phyloP scores from a whole-genome alignment of 1,140 invertebrate species.

The Cydia splendana region DNA sequence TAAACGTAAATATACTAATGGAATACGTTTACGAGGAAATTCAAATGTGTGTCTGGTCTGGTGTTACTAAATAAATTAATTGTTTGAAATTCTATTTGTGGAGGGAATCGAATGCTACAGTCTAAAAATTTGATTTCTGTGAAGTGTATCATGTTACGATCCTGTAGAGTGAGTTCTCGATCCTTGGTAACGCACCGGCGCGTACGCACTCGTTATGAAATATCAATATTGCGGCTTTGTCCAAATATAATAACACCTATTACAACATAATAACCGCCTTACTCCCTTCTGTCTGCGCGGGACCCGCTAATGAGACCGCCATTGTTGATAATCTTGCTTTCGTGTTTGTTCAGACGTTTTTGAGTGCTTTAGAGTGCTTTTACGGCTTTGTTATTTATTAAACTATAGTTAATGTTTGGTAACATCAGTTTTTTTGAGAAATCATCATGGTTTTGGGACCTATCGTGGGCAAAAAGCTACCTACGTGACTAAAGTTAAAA shows the following conservation, averaged over 20 bases:
- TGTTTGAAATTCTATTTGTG: too few species aligned
- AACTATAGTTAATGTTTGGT: neutral
- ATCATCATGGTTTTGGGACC: too few species aligned
- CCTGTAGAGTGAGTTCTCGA: neutral
- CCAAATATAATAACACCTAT: constrained; percentile 20
- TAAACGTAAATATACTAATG: too few species aligned
- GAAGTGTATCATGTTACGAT: neutral
- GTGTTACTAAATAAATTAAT: too few species aligned
- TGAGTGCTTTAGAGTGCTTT: constrained; percentile 7
- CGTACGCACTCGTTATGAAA: constrained; percentile 27
- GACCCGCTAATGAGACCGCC: neutral
- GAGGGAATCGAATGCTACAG: too few species aligned
- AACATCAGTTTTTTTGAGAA: neutral
- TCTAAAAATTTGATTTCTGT: too few species aligned
- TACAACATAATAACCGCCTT: constrained; percentile 24
- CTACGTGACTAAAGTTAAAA: too few species aligned
- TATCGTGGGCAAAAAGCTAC: too few species aligned
- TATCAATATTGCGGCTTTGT: constrained; percentile 32
- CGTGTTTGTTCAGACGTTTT: constrained; percentile 27
- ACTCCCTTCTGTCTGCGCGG: neutral
- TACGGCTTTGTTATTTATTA: neutral
- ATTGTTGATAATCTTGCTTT: constrained; percentile 4
- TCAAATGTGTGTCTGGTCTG: too few species aligned
- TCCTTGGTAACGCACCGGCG: constrained; percentile 13
- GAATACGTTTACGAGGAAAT: too few species aligned